A percentile compares a stretch with the other conserved stretches of the same genome.
These are phyloP conservation scores for Tricholauxania praeusta DNA, from an alignment of 2,888 invertebrate species.

Conservation along the genomic window DNA sequence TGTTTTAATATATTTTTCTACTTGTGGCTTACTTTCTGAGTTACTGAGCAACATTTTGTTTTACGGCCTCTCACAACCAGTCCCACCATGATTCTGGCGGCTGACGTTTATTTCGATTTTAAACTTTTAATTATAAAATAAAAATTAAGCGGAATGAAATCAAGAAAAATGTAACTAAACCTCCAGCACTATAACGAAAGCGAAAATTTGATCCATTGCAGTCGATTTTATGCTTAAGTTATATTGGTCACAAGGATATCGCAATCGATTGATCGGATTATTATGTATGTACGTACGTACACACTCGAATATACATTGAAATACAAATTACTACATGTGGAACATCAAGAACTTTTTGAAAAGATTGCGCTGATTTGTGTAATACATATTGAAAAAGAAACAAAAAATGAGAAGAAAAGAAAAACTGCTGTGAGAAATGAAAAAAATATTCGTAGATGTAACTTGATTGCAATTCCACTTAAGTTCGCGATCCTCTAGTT, in stretches of 20 bases:
- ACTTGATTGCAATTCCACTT: constrained; percentile 29
- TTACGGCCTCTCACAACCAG: too few species aligned
- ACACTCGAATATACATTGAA: constrained; percentile 38
- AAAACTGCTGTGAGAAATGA: too few species aligned
- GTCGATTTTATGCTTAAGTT: constrained; percentile 1
- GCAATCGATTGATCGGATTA: constrained; percentile 58
- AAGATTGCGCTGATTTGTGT: constrained; percentile 38
- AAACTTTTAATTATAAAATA: too few species aligned
- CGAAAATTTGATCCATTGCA: constrained; percentile 21
- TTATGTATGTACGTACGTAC: constrained; percentile 41
- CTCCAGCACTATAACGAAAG: too few species aligned
- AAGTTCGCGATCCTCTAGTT: background rate
- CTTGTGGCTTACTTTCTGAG: too few species aligned
- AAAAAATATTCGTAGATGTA: constrained; percentile 50
- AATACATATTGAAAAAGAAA: background rate
- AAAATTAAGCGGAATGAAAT: too few species aligned
- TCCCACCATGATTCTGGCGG: too few species aligned
- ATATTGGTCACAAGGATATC: constrained; percentile 18
- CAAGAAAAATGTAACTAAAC: too few species aligned
- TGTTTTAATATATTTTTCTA: too few species aligned
- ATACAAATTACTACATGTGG: constrained; percentile 33
- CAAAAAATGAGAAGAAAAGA: too few species aligned
- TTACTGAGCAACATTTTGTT: too few species aligned
- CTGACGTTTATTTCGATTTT: too few species aligned
- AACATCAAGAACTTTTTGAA: constrained; percentile 3